Conservation (phyloP, 2,797 vertebrate genomes). For the Graptemys geographica region DNA sequence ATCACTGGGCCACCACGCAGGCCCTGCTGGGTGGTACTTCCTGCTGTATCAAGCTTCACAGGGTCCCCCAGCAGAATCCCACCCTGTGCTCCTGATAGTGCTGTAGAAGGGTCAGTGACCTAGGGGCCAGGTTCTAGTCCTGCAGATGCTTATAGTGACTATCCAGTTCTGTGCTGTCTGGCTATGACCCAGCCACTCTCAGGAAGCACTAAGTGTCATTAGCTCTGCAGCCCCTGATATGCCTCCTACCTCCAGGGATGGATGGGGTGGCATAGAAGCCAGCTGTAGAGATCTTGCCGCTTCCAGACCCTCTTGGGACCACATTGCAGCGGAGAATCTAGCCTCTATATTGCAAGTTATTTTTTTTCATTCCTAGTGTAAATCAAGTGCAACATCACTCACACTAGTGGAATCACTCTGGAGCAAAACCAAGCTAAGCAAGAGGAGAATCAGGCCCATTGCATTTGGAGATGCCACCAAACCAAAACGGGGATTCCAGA, state of each 20-base stretch:
- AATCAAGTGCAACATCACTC: background rate
- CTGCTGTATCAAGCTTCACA: too few relatives aligned
- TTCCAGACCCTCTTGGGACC: background rate
- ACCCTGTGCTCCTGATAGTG: too few relatives aligned
- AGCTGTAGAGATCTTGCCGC: background rate
- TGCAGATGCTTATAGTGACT: background rate
- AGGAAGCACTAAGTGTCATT: too few relatives aligned
- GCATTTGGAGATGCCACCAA: background rate
- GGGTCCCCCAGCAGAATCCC: too few relatives aligned
- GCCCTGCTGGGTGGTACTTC: too few relatives aligned
- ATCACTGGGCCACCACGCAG: too few relatives aligned
- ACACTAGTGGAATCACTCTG: background rate
- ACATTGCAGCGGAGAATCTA: background rate
- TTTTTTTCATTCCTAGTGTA: background rate
- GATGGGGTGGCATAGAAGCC: background rate
- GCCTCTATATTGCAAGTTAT: background rate
- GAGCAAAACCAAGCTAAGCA: background rate
- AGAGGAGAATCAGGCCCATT: slow-evolving; percentile 5
- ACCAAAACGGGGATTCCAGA: background rate
- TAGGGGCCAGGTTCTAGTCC: too few relatives aligned
- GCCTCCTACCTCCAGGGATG: accelerated
- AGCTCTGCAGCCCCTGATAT: background rate
- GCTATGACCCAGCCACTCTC: background rate
- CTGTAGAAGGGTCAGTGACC: too few relatives aligned
- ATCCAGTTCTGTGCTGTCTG: background rate